Percentiles rank a stretch among this genome's conserved stretches.
Conservation (phyloP, 2,797 vertebrate genomes). For the Spondyliosoma cantharus region DNA sequence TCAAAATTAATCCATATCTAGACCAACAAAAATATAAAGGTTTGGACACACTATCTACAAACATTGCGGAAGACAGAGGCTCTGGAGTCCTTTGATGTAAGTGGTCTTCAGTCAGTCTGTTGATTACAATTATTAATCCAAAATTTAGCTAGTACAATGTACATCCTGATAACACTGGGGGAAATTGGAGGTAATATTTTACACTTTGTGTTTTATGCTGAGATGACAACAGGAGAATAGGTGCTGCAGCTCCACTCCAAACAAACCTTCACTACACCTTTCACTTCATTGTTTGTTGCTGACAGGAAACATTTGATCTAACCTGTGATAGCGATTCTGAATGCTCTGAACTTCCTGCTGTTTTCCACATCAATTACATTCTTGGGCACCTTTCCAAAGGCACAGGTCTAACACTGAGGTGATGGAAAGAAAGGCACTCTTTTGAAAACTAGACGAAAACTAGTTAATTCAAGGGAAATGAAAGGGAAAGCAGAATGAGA, state of each 20-base stretch:
- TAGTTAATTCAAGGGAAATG: background rate
- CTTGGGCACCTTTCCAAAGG: slow-evolving; percentile 10
- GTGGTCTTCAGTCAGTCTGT: background rate
- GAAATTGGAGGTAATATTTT: background rate
- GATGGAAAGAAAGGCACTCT: background rate
- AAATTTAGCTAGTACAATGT: background rate
- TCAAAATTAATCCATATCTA: background rate
- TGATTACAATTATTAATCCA: background rate
- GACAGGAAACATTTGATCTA: slow-evolving; percentile 42
- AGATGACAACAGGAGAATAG: background rate
- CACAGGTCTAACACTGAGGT: background rate
- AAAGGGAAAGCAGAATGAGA: slow-evolving; percentile 29
- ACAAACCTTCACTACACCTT: slow-evolving; percentile 35
- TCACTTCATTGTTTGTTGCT: slow-evolving; percentile 31
- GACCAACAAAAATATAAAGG: background rate
- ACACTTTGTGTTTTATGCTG: background rate
- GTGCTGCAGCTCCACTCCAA: background rate
- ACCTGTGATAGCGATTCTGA: slow-evolving; percentile 24
- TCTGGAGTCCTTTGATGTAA: background rate
- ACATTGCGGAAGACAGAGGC: background rate
- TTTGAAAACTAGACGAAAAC: background rate
- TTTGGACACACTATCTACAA: background rate
- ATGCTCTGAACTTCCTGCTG: slow-evolving; percentile 34
- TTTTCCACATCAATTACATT: slow-evolving; percentile 10
- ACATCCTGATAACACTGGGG: background rate